These are phyloP conservation scores for Lysandra coridon DNA, from an alignment of 2,888 invertebrate species.

Conservation along the genomic window DNA sequence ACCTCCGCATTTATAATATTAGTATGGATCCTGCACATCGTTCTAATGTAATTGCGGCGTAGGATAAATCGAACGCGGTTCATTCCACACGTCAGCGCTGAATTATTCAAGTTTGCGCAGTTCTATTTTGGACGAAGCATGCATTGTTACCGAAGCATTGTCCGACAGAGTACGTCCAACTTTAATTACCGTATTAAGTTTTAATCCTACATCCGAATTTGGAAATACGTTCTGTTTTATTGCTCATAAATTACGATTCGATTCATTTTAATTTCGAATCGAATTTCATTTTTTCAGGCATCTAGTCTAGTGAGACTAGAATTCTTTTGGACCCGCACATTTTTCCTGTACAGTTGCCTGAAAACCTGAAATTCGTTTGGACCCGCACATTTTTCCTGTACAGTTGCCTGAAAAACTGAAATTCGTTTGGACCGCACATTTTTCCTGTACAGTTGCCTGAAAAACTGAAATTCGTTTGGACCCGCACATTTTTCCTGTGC, in stretches of 20 bases:
- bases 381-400: too few relatives aligned
- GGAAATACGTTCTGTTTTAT: neutral
- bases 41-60: neutral
- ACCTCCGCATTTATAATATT: neutral
- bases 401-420: too few relatives aligned
- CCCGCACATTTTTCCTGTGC: too few relatives aligned
- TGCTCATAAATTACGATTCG: neutral
- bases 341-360: too few relatives aligned
- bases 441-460: too few relatives aligned
- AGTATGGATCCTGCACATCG: neutral
- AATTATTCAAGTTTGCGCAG: constrained; percentile 32
- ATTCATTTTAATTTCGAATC: neutral
- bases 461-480: too few relatives aligned
- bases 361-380: too few relatives aligned
- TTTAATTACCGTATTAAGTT: constrained; percentile 25
- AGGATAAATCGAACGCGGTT: constrained; percentile 28
- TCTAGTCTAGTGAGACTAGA: too few relatives aligned
- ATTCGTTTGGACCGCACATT: too few relatives aligned
- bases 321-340: too few relatives aligned
- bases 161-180: constrained; percentile 28
- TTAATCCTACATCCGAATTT: constrained; percentile 31
- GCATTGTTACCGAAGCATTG: constrained; percentile 32
- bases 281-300: too few relatives aligned
- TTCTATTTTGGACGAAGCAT: constrained; percentile 33
- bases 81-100: constrained; percentile 30